phyloP scores from a whole-genome alignment of 1,140 invertebrate species.

The Diorhabda sublineata region DNA sequence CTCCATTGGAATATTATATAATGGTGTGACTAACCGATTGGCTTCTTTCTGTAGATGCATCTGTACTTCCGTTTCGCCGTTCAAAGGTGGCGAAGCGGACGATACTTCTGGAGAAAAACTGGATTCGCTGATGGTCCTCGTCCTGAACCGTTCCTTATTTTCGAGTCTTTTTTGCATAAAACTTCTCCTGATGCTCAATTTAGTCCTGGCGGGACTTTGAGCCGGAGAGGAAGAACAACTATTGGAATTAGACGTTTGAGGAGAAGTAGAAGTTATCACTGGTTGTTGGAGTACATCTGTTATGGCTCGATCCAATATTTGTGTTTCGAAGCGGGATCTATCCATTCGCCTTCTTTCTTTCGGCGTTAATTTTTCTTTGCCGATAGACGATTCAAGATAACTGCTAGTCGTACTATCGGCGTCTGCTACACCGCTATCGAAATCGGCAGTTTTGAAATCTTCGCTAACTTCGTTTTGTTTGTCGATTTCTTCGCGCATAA shows the following conservation, averaged over 20 bases:
- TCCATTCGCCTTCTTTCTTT: conserved; percentile 66
- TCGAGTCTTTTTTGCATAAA: conserved; percentile 55
- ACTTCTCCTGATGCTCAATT: conserved; percentile 45
- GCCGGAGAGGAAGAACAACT: conserved; percentile 12
- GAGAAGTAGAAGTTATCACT: conserved; percentile 6
- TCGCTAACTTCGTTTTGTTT: conserved; percentile 4
- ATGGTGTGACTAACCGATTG: conserved; percentile 47
- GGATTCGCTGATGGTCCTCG: conserved; percentile 57
- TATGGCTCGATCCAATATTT: conserved; percentile 52
- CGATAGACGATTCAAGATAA: conserved; percentile 12
- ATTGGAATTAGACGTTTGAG: conserved; percentile 5
- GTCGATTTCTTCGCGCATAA: conserved; percentile 41
- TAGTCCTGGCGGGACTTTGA: conserved; percentile 31
- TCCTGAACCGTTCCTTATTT: conserved; percentile 61
- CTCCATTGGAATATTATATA: conserved; percentile 27
- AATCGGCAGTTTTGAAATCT: conserved; percentile 10
- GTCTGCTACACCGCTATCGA: conserved; percentile 19
- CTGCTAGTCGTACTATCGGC: conserved; percentile 9
- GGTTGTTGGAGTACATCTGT: conserved; percentile 24
- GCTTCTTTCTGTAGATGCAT: conserved; percentile 52
- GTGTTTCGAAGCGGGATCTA: conserved; percentile 64
- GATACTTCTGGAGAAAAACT: conserved; percentile 40
- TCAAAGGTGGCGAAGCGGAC: conserved; percentile 17
- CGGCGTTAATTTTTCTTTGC: conserved; percentile 52
- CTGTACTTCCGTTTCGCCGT: conserved; percentile 45